Evolutionary conservation across 2,888 invertebrate species (phyloP).

Genomic region (Torymus texanus): DNA sequence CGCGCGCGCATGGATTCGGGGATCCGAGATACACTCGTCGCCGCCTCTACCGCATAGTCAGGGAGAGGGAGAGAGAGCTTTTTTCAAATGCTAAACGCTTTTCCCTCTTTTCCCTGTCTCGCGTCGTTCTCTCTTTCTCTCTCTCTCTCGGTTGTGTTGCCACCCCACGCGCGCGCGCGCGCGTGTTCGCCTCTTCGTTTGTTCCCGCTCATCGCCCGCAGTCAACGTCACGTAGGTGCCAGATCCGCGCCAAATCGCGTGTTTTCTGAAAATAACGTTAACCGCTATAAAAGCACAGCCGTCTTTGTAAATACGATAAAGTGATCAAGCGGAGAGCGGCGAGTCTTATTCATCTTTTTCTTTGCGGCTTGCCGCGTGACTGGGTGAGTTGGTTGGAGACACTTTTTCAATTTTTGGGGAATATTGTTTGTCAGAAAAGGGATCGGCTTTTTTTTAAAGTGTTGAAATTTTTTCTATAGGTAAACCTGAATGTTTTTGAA

Average conservation of each 20-base stretch:
- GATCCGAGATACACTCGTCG: conserved; percentile 53
- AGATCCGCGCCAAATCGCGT: conserved; percentile 32
- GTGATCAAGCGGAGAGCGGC: background rate
- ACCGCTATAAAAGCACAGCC: conserved; percentile 34
- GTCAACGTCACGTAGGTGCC: conserved; percentile 44
- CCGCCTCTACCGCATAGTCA: background rate
- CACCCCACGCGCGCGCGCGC: background rate
- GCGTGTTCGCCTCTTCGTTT: conserved; percentile 13
- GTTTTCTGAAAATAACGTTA: conserved; percentile 51
- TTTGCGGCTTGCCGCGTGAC: too few species aligned
- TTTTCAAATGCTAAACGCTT: conserved; percentile 69
- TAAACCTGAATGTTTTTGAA: too few species aligned
- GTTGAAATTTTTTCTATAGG: too few species aligned
- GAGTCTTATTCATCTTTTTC: background rate
- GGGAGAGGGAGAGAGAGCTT: conserved; percentile 61
- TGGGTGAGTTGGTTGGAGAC: too few species aligned
- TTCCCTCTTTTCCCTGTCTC: conserved; percentile 9
- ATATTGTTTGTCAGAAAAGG: too few species aligned
- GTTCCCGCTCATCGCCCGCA: conserved; percentile 46
- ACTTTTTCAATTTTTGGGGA: too few species aligned
- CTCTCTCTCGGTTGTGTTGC: background rate
- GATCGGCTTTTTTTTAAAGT: too few species aligned
- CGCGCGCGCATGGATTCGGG: conserved; percentile 55
- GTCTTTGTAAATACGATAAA: conserved; percentile 32
- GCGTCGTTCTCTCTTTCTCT: background rate